Evolutionary conservation across 2,888 invertebrate genomes (phyloP), one percentile per base, ranked within the genome.

Genomic region (Vannuccia rotundouncinata): DNA sequence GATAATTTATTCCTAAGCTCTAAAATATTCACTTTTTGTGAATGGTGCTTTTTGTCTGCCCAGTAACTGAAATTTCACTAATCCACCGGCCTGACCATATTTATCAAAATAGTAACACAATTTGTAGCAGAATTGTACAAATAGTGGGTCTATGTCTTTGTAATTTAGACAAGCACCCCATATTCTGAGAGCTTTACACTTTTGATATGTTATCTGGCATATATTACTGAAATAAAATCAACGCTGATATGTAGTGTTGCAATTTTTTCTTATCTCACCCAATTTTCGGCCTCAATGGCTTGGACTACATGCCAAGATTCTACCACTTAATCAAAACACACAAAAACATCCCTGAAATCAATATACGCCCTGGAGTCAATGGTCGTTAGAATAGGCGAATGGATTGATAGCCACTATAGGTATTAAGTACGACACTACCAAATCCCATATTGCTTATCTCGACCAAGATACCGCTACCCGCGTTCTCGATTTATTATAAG

Each of bases 91-190:
- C 45, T 45, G 45, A 45, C 45, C 17, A 45, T 45, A 45, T 45
- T 45, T 45, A 45, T 45, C 17, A 45, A 45, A 45, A 10, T 45
- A 45, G 45, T 45, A 45, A 45, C 45, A 45, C 10, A 45, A 45
- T 45, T 45, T 45, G 45, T 45, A 45, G 66, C 66, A 66, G 66
- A 66, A 66, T 66, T 66, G 66, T 66, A 66, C 66, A 66, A 66
- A 66, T 66, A 66, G 66, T 17, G 66, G 5, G 66, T 66, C 66
- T 66, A 66, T 66, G 66, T 66, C 66, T 66, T 66, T 66, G 66
- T 66, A 66, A 66, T 66, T 66, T 66, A 66, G 66, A 66, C 66
- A 66, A 27, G 66, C 66, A 66, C 66, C 66, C 66, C 66, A 66
- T 66, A 66, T 66, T 66, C 66, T 66, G 66, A 66, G 66, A 66